Base-by-base conservation (phyloP, 1,140 invertebrate species). In the Micrasema minimum region DNA sequence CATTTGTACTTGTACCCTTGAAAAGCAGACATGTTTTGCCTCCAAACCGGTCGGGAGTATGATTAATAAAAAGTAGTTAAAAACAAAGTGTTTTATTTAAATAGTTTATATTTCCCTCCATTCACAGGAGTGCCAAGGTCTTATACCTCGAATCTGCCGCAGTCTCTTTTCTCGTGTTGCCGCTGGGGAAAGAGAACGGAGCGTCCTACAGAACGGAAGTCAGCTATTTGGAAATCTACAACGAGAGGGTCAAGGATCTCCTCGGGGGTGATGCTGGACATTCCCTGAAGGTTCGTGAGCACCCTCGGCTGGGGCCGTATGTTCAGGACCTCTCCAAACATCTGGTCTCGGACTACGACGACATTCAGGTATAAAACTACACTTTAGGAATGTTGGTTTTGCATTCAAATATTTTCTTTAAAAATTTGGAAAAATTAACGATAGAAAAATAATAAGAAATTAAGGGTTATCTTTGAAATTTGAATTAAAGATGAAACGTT, bases 161-260 rank as follows among this genome's bases (percentile, higher is more conserved):
- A 90, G 89, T 64, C 80, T 93, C 12, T 93, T 93, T 78, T 86
- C 88, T 2, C 87, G 90, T 45, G 92, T 93, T 86, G 88, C 90
- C 16, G 88, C 91, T 11, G 90, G 91, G 91, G 50, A 92, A 92
- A 76, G 92, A 95, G 77, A 90, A 89, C 26, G 92, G 92, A 4
- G 92, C 92, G 0, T 95, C 91, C 0, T 93, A 93, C 78, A 87
- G 92, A 70, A 93, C 92, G 0, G 91, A 94, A 79, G 93, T 93
- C 70, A 93, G 91, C 78, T 94, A 96, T 84, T 80, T 98, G 68
- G 95, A 96, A 84, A 96, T 96, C 72, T 96, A 97, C 82, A 96
- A 96, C 78, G 95, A 97, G 81, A 85, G 91, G 66, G 94, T 97
- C 0, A 92, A 93, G 81, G 97, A 96, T 83, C 83, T 96, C 43